Evolutionary conservation across 2,888 invertebrate species (phyloP).

Genomic region (Mantis religiosa): DNA sequence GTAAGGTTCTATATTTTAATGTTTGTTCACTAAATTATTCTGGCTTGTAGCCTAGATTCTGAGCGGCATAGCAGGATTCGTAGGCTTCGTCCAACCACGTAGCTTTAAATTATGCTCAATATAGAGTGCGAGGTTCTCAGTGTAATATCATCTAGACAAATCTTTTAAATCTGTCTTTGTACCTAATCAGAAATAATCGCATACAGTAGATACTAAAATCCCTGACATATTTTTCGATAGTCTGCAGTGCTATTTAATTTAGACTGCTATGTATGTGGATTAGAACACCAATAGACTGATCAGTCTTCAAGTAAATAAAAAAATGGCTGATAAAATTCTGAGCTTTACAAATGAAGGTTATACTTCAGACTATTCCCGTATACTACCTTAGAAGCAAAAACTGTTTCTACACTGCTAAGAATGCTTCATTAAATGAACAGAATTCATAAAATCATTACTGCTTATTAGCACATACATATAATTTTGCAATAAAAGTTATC

Average conservation of each 20-base stretch:
- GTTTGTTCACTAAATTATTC: neutral
- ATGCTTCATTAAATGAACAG: no score
- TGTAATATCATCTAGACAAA: neutral
- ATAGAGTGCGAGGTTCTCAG: neutral
- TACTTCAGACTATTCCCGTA: no score
- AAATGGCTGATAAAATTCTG: neutral
- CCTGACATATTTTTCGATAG: neutral
- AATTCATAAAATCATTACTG: no score
- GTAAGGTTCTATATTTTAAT: neutral
- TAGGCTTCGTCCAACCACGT: constrained; percentile 5
- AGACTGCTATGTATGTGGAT: neutral
- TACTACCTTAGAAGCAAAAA: no score
- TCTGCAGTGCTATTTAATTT: neutral
- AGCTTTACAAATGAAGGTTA: neutral
- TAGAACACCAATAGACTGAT: neutral
- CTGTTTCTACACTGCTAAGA: no score
- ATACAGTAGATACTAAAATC: neutral
- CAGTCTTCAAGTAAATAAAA: neutral
- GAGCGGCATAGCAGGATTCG: neutral
- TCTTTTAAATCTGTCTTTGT: neutral
- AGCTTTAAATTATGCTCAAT: neutral
- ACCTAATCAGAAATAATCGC: neutral
- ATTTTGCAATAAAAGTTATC: no score
- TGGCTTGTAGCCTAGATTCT: constrained; percentile 1
- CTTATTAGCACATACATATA: no score